Conservation (phyloP, 2,113 vertebrate genomes). For the Grallaria varia region DNA sequence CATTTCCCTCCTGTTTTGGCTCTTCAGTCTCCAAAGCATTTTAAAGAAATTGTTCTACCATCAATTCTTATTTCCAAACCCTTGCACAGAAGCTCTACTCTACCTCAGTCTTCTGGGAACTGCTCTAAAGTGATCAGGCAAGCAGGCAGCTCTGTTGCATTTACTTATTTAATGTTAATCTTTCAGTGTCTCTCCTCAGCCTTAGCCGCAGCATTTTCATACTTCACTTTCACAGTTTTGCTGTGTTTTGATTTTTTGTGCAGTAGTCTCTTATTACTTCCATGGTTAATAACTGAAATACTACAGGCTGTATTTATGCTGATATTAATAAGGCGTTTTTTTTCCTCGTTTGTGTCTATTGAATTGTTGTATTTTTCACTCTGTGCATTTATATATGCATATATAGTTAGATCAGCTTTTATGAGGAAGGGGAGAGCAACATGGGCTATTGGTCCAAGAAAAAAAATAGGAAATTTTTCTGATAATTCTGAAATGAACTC, state of each 20-base stretch:
- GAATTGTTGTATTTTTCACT: neutral
- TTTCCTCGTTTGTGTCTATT: neutral
- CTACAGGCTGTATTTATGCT: neutral
- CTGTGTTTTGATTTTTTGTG: neutral
- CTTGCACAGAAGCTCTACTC: conserved; percentile 1
- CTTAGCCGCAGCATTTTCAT: neutral
- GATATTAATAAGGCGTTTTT: neutral
- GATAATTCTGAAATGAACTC: neutral
- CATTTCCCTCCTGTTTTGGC: conserved; percentile 18
- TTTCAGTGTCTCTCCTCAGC: neutral
- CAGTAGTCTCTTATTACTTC: neutral
- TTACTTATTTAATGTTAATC: conserved; percentile 20
- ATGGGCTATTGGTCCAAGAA: neutral
- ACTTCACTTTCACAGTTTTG: neutral
- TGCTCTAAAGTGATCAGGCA: conserved; percentile 11
- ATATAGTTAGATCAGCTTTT: neutral
- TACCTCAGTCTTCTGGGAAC: conserved; percentile 12
- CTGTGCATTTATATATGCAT: neutral
- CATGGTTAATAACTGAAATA: neutral
- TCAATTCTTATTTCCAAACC: conserved; percentile 25
- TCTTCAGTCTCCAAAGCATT: conserved; percentile 17
- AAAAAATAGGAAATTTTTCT: neutral
- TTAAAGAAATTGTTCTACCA: conserved; percentile 40
- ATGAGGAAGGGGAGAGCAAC: neutral
- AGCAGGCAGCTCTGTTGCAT: neutral